Evolutionary conservation across 2,888 invertebrate species (phyloP).

Genomic region (Nebria brevicollis): DNA sequence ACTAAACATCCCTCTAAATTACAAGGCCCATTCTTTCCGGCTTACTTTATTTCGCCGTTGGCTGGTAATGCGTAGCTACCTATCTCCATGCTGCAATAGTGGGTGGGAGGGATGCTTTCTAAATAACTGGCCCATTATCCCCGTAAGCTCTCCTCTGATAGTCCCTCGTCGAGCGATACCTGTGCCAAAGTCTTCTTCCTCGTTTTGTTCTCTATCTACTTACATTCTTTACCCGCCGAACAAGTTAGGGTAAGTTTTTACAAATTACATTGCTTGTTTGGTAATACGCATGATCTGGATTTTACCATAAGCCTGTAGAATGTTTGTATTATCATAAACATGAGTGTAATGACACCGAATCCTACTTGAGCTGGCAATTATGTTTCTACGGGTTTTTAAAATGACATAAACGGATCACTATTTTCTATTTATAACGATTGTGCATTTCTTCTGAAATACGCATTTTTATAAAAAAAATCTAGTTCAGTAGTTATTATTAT

Average conservation of each 20-base stretch:
- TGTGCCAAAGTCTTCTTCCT: not conserved
- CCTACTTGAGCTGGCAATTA: not conserved
- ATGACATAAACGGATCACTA: not conserved
- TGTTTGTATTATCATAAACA: slow-evolving; percentile 34
- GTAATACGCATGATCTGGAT: slow-evolving; percentile 18
- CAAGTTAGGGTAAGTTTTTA: slow-evolving; percentile 38
- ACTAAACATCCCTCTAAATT: slow-evolving; percentile 66
- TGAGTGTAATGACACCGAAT: not conserved
- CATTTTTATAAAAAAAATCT: too few relatives aligned
- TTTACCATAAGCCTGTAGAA: not conserved
- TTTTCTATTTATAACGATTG: too few relatives aligned
- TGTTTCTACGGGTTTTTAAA: not conserved
- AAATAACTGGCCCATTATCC: slow-evolving; percentile 65
- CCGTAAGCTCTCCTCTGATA: slow-evolving; percentile 53
- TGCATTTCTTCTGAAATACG: too few relatives aligned
- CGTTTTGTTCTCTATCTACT: not conserved
- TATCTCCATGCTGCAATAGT: slow-evolving; percentile 32
- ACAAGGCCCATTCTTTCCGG: slow-evolving; percentile 65
- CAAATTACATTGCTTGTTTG: slow-evolving; percentile 33
- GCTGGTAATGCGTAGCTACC: slow-evolving; percentile 49
- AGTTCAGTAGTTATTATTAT: too few relatives aligned
- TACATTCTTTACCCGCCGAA: slow-evolving; percentile 11
- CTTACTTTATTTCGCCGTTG: slow-evolving; percentile 64
- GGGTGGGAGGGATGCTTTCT: slow-evolving; percentile 50
- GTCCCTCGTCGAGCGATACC: slow-evolving; percentile 6